These are phyloP conservation scores for Muschampia plurimacula DNA, from an alignment of 2,888 invertebrate genomes.

Conservation along the genomic window DNA sequence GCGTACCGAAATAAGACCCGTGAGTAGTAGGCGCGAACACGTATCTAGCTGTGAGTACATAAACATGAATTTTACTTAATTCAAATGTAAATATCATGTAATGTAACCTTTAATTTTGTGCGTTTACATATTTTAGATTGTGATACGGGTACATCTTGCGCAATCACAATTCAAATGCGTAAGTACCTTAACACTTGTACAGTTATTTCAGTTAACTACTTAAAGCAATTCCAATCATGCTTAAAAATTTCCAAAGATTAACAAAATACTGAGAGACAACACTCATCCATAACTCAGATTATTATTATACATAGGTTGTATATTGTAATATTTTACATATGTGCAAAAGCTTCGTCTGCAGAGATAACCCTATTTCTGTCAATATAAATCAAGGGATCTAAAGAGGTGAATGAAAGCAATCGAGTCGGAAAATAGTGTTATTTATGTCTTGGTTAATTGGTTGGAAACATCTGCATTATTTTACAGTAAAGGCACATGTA, in stretches of 20 bases:
- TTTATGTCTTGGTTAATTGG: conserved; percentile 14
- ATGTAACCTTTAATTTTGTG: conserved; percentile 48
- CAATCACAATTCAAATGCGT: conserved; percentile 84
- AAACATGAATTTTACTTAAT: conserved; percentile 48
- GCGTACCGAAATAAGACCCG: conserved; percentile 70
- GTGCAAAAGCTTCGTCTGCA: neutral
- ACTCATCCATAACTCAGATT: conserved; percentile 8
- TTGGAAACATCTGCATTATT: conserved; percentile 19
- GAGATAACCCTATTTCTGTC: conserved; percentile 17
- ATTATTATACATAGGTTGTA: neutral
- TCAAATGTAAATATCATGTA: conserved; percentile 35
- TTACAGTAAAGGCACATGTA: conserved; percentile 12
- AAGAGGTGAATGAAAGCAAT: conserved; percentile 27
- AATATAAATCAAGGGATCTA: conserved; percentile 26
- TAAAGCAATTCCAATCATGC: conserved; percentile 4
- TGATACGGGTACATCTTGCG: conserved; percentile 83
- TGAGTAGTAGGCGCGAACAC: conserved; percentile 77
- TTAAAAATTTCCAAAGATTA: conserved; percentile 7
- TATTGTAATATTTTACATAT: neutral
- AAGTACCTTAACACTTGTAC: conserved; percentile 60
- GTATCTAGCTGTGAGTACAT: conserved; percentile 78
- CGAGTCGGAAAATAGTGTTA: conserved; percentile 17
- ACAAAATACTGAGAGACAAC: neutral
- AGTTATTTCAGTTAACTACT: neutral
- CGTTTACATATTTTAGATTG: conserved; percentile 80